These are phyloP conservation scores for Linhomoeus sp. DNA, from an alignment of 2,888 invertebrate species.

Conservation along the genomic window DNA sequence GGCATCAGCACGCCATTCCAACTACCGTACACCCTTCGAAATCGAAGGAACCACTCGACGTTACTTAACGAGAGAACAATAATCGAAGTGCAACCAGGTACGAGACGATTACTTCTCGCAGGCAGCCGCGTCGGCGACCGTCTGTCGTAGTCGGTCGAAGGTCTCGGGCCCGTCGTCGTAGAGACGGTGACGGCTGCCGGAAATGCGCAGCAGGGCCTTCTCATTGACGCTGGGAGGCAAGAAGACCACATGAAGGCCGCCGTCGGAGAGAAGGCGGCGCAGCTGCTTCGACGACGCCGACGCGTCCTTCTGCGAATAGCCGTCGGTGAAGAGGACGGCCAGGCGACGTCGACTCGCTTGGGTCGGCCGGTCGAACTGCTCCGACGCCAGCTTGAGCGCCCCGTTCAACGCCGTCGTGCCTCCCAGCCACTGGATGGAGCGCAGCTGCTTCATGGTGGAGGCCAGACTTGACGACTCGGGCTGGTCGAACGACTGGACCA, in stretches of 20 bases:
- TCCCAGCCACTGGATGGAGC: neutral
- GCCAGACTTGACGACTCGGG: no score
- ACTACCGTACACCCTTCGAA: no score
- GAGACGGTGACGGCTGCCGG: neutral
- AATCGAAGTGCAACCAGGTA: no score
- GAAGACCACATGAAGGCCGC: neutral
- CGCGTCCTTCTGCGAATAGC: conserved; percentile 8
- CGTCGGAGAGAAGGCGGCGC: neutral
- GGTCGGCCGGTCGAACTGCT: conserved; percentile 6
- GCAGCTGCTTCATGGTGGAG: no score
- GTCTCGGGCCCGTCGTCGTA: no score
- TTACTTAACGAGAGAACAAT: no score
- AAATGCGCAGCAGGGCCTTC: neutral
- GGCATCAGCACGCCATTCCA: no score
- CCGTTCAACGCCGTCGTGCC: neutral
- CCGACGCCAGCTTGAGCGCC: neutral
- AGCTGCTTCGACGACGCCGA: conserved; percentile 7
- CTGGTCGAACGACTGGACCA: no score
- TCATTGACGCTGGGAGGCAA: neutral
- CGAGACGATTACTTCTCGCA: no score
- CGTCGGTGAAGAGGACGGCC: conserved; percentile 15
- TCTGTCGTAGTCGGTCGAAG: no score
- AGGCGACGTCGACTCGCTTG: conserved; percentile 12
- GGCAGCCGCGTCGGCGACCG: no score
- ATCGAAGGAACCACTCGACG: no score